Base-by-base conservation (phyloP, 2,113 vertebrate genomes). In the Clupea harengus region DNA sequence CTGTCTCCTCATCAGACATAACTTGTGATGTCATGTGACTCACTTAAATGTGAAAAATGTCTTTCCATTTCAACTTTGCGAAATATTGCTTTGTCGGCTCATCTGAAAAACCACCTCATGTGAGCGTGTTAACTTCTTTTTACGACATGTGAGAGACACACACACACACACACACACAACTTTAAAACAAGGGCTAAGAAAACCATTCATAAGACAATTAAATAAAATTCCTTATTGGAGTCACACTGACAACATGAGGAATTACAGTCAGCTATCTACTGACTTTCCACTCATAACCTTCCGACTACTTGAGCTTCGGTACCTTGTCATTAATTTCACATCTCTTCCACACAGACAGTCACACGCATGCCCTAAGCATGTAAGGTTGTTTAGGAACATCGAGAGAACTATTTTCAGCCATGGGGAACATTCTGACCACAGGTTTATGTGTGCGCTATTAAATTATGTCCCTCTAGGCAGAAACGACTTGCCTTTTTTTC, bases 401-500 rank as follows among this genome's bases (percentile, higher is more conserved):
- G 28, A 15, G 28, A 15, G 11, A 28, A 32, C 72, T 78, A 78
- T 78, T 39, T 15, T 78, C 72, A 78, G 72, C 72, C 72, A 18
- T 5, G 15, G 72, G 28, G 72, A 78, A 17, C 72, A 22, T 17
- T 78, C 72, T 78, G 72, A 78, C 72, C 72, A 78, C 72, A 78
- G 72, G 72, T 78, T 78, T 78, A 78, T 78, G 72, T 78, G 72
- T 78, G 72, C 32, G 72, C 72, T 78, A 39, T 78, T 78, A 17
- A 32, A 78, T 78, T 78, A 78, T 39, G 72, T 78, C 72, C 72
- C 72, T 32, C 72, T 39, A 78, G 72, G 72, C 72, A 78, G 72
- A 78, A 39, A 39, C 2, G 32, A 32, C 64, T 32, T 78, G 28
- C 13, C 72, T 32, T 15, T 39, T 78, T 78, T 78, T 78, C 72